These are phyloP conservation scores for Anguilla anguilla DNA, from an alignment of 2,797 vertebrate genomes.

Conservation along the genomic window DNA sequence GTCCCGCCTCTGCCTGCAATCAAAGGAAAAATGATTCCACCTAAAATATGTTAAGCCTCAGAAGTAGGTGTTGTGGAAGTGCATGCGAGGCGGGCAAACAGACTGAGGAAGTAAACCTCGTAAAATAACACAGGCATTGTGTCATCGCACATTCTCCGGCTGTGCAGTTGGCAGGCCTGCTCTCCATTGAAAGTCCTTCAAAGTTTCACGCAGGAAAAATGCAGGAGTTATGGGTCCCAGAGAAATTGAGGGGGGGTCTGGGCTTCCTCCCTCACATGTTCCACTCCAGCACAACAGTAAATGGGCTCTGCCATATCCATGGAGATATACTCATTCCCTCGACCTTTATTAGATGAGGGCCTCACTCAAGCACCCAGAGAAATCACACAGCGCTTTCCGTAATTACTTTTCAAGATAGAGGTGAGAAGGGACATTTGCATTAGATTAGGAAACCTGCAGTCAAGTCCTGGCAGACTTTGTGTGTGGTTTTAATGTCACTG, in stretches of 20 bases:
- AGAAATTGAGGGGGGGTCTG: constrained; percentile 1
- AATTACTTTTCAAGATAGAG: constrained; percentile 80
- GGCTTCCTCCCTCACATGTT: constrained; percentile 43
- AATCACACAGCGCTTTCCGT: constrained; percentile 65
- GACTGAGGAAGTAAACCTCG: neutral
- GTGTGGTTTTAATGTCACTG: constrained; percentile 67
- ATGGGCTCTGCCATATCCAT: constrained; percentile 65
- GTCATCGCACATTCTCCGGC: neutral
- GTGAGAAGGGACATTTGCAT: constrained; percentile 73
- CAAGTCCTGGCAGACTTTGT: constrained; percentile 48
- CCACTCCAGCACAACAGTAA: constrained; percentile 59
- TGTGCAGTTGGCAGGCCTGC: neutral
- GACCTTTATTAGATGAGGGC: constrained; percentile 63
- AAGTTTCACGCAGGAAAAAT: neutral
- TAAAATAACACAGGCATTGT: neutral
- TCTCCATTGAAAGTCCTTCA: neutral
- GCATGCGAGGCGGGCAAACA: neutral
- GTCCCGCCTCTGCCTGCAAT: constrained; percentile 4
- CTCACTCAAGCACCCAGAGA: constrained; percentile 54
- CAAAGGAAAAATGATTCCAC: neutral
- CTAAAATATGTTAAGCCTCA: constrained; percentile 3
- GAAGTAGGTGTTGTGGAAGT: neutral
- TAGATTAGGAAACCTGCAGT: constrained; percentile 53
- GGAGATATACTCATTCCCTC: constrained; percentile 63
- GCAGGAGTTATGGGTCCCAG: neutral